Percentiles rank a stretch among this genome's conserved stretches.
phyloP scores from a whole-genome alignment of 2,113 vertebrate species.

The Siniperca knerii region DNA sequence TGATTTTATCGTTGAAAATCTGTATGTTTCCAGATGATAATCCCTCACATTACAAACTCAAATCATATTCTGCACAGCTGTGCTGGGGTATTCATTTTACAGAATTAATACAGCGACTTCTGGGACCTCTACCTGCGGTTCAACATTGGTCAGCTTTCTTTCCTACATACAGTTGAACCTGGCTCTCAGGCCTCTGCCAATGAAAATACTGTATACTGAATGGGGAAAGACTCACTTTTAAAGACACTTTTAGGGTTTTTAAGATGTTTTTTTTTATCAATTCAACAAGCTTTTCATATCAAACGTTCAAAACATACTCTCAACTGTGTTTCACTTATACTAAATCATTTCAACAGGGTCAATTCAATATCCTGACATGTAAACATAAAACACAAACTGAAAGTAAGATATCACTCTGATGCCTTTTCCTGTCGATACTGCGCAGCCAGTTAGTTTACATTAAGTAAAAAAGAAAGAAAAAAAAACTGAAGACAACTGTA shows the following conservation, averaged over 20 bases:
- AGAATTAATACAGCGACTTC: neutral
- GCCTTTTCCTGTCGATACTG: slow-evolving; percentile 57
- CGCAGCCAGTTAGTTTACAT: slow-evolving; percentile 70
- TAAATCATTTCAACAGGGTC: slow-evolving; percentile 58
- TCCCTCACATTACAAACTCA: neutral
- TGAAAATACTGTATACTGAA: neutral
- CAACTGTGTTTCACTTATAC: slow-evolving; percentile 62
- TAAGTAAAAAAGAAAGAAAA: slow-evolving; percentile 65
- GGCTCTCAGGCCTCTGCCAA: neutral
- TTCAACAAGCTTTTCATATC: slow-evolving; percentile 61
- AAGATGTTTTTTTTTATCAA: slow-evolving; percentile 51
- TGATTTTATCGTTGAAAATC: neutral
- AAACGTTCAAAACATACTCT: slow-evolving; percentile 69
- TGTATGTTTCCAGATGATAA: neutral
- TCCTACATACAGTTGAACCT: neutral
- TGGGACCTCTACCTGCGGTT: neutral
- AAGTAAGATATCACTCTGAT: slow-evolving; percentile 52
- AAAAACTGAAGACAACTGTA: slow-evolving; percentile 64
- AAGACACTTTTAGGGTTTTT: neutral
- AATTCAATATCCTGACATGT: slow-evolving; percentile 65
- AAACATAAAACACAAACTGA: slow-evolving; percentile 74
- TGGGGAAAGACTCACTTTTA: neutral
- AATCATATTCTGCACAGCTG: neutral
- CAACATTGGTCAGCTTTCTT: neutral
- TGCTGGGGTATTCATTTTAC: neutral